Conservation (phyloP, 2,888 invertebrate genomes). For the Hartigia nigra region DNA sequence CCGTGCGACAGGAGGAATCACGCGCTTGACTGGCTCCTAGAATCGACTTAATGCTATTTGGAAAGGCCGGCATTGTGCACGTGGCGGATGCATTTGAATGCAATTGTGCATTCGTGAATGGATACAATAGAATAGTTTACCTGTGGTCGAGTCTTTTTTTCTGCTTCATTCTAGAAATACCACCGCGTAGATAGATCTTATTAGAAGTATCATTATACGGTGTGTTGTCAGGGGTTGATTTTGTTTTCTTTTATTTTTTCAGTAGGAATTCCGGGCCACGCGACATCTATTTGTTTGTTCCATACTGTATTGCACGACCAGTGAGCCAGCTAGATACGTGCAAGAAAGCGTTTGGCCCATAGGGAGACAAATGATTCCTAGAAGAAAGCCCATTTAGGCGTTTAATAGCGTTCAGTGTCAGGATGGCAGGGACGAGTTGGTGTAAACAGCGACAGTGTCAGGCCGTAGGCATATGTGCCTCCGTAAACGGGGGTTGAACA, state of each 20-base stretch:
- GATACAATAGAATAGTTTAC: slow-evolving; percentile 3
- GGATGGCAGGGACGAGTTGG: slow-evolving; percentile 38
- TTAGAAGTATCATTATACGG: background rate
- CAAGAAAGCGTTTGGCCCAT: background rate
- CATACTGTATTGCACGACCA: background rate
- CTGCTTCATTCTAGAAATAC: background rate
- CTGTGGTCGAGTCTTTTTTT: slow-evolving; percentile 2
- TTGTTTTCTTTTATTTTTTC: background rate
- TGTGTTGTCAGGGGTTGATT: background rate
- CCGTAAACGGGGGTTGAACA: slow-evolving; percentile 54
- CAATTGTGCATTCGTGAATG: background rate
- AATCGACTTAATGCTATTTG: slow-evolving; percentile 50
- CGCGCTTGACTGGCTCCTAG: slow-evolving; percentile 41
- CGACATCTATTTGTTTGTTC: background rate
- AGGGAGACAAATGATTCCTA: slow-evolving; percentile 5
- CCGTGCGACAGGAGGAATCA: slow-evolving; percentile 40
- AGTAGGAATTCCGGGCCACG: background rate
- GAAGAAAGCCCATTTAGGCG: slow-evolving; percentile 30
- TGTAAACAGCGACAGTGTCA: slow-evolving; percentile 48
- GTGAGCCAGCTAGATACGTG: background rate
- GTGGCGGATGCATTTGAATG: slow-evolving; percentile 35
- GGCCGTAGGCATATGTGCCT: slow-evolving; percentile 30
- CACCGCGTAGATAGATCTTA: slow-evolving; percentile 4
- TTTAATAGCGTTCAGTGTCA: slow-evolving; percentile 43
- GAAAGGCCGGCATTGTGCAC: slow-evolving; percentile 37